Evolutionary conservation across 1,140 invertebrate species (phyloP).

Genomic region (Psix sp.): DNA sequence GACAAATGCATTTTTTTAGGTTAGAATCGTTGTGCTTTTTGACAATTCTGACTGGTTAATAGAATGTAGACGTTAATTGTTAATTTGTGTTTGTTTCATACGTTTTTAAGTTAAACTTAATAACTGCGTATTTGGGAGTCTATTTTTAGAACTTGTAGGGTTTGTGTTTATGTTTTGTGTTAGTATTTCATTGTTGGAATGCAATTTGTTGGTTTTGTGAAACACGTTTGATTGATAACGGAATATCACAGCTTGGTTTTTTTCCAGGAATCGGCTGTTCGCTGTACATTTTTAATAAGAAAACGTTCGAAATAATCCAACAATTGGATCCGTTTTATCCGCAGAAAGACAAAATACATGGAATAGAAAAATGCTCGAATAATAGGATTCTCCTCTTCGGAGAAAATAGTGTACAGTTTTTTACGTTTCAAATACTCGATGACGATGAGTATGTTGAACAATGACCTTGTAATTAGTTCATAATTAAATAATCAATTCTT

Average conservation of each 20-base stretch:
- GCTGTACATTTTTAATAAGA: constrained; percentile 68
- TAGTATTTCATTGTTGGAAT: no score
- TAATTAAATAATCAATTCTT: constrained; percentile 51
- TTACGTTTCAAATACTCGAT: constrained; percentile 53
- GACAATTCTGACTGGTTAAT: constrained; percentile 4
- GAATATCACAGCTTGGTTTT: constrained; percentile 5
- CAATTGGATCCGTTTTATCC: constrained; percentile 68
- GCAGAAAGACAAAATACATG: constrained; percentile 76
- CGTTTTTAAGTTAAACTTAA: constrained; percentile 13
- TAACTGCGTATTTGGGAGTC: no score
- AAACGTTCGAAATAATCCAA: constrained; percentile 59
- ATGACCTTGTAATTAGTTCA: constrained; percentile 16
- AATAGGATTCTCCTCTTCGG: constrained; percentile 75
- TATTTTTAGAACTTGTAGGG: no score
- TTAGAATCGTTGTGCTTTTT: constrained; percentile 48
- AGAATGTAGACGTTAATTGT: no score
- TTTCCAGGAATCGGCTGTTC: constrained; percentile 74
- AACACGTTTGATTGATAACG: no score
- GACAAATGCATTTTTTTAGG: constrained; percentile 71
- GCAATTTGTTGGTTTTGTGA: no score
- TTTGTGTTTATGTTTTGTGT: no score
- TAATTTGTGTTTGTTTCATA: no score
- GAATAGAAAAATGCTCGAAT: constrained; percentile 66
- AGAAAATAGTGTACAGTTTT: constrained; percentile 71
- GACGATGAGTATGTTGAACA: constrained; percentile 51